Percentiles rank a stretch among this genome's conserved stretches.
Evolutionary conservation across 2,888 invertebrate genomes (phyloP).

Genomic region (Listrodromus nycthemerus): DNA sequence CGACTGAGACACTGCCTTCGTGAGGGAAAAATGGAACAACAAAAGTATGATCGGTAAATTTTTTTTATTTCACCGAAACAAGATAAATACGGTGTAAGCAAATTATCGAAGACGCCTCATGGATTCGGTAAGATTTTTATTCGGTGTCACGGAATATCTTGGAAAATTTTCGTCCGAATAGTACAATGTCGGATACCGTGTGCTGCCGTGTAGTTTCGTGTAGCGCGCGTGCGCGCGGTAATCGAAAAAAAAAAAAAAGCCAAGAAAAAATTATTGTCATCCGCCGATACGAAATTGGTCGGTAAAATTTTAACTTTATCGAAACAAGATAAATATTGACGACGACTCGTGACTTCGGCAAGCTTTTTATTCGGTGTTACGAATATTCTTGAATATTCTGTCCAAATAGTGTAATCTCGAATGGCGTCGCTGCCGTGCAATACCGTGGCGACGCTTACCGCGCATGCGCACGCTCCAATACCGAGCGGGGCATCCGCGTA

Average conservation of each 20-base stretch:
- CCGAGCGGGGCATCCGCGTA: slow-evolving; percentile 29
- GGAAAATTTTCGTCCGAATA: neutral
- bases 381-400: neutral
- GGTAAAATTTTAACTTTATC: neutral
- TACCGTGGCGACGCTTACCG: neutral
- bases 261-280: neutral
- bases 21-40: too few relatives aligned
- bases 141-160: neutral
- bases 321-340: neutral
- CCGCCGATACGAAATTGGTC: neutral
- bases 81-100: neutral
- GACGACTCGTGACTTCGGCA: neutral
- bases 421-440: neutral
- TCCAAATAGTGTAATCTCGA: neutral
- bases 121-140: neutral
- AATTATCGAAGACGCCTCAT: neutral
- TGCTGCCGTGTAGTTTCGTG: slow-evolving; percentile 10
- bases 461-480: neutral
- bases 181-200: neutral
- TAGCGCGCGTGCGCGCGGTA: neutral
- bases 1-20: neutral
- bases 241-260: too few relatives aligned
- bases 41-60: neutral
- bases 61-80: neutral
- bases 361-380: neutral